Base-by-base conservation (phyloP, 92 coral and sea anemone species). In the Epizoanthus stellaris region DNA sequence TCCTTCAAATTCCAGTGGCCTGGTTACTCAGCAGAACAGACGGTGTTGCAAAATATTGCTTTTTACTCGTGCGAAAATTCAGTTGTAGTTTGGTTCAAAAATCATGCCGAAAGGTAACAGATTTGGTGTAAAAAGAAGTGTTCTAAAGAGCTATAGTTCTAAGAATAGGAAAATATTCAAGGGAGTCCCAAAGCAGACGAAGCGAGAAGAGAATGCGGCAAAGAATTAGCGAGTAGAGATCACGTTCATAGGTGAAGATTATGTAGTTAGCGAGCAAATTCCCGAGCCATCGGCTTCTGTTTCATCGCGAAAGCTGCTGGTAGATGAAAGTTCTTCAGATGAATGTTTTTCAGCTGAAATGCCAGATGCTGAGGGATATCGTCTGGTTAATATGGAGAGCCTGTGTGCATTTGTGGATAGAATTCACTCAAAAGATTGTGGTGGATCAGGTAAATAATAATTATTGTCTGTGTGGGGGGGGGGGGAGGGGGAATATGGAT, bases 401-500 rank as follows among this genome's bases (percentile, higher is more conserved):
- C 65, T 77, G 49, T 80, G 39, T 40, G 80, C 56, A 84, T 85
- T 85, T 53, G 66, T 76, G 34, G 73, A 23, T 53, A 77, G 34
- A 36, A 54, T 76, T 85, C 84, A 85, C 57, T 67, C 84, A 17
- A 70, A 43, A 43, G 49, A 43, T 70, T 70, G 73, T 11, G 75
- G 43, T 52, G 17, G 79, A 73, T 25, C 62, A 73, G 39, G 79
- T 47, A 73, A 2, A 39, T 40, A 73, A 73, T 6, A 19, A 73
- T 19, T 21, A 30, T 7, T 67, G 11, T 38, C 6, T 14, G 47
- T 17, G 47, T 80, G 80, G 81, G 89, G n/a, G 38, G 79, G 60
- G 82, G 87, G 23, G 85, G 67, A 60, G 85, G 85, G 72, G 92
- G 92, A 58, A 65, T 89, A 45, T 43, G 7, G 59, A 87, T 43